Evolutionary conservation across 2,113 vertebrate genomes (phyloP).

Genomic region (Muntiacus reevesi): DNA sequence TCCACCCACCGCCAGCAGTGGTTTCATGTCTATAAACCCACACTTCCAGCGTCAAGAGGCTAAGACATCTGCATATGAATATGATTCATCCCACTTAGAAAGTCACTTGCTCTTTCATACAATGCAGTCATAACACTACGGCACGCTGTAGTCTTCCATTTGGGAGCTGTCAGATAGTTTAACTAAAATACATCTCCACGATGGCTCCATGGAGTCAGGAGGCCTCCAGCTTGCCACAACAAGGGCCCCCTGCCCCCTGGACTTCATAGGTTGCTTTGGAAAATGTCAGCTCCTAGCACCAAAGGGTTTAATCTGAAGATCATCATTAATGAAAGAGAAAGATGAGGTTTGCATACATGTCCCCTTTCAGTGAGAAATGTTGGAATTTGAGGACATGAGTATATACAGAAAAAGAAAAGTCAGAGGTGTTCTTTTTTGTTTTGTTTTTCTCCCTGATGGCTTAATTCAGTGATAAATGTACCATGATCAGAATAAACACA

Average conservation of each 20-base stretch:
- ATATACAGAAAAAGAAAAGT: constrained; percentile 63
- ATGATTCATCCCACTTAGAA: constrained; percentile 60
- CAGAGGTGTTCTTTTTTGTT: constrained; percentile 55
- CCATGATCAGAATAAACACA: constrained; percentile 63
- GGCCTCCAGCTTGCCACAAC: not conserved
- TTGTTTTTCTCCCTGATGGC: constrained; percentile 57
- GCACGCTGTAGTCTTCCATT: constrained; percentile 62
- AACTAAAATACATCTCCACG: constrained; percentile 51
- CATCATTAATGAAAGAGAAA: constrained; percentile 78
- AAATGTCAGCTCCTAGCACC: constrained; percentile 82
- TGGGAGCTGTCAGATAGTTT: constrained; percentile 71
- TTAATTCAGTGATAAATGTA: constrained; percentile 74
- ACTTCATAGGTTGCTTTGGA: constrained; percentile 57
- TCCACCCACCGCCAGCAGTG: constrained; percentile 82
- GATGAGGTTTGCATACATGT: constrained; percentile 76
- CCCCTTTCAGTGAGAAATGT: constrained; percentile 70
- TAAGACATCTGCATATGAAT: constrained; percentile 74
- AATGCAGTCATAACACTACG: constrained; percentile 6
- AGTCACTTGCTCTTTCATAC: constrained; percentile 69
- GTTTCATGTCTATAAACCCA: constrained; percentile 52
- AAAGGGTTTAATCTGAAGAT: constrained; percentile 82
- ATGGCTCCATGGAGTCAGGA: constrained; percentile 62
- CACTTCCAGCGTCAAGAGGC: constrained; percentile 71
- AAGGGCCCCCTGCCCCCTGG: not conserved
- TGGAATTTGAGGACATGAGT: constrained; percentile 58